Evolutionary conservation across 1,140 invertebrate genomes (phyloP).

Genomic region (Drosophila ficusphila): DNA sequence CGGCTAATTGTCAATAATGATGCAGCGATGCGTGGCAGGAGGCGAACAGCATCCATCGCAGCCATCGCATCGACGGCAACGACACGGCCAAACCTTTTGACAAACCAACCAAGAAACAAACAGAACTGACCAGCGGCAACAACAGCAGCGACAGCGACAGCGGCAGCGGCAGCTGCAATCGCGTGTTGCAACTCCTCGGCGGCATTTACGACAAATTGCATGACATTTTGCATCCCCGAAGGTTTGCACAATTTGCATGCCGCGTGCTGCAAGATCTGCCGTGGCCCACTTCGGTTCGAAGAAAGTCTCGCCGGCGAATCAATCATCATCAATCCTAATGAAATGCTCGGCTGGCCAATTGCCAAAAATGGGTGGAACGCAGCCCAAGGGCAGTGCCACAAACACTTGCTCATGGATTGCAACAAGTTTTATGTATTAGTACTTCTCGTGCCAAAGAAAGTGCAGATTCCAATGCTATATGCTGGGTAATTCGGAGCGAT

Average conservation of each 20-base stretch:
- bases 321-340: constrained; percentile 41
- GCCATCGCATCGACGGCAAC: constrained; percentile 30
- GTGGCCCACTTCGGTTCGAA: constrained; percentile 27
- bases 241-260: constrained; percentile 47
- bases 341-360: constrained; percentile 16
- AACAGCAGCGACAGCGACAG: constrained; percentile 23
- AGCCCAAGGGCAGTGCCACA: constrained; percentile 26
- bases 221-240: constrained; percentile 63
- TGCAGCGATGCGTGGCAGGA: constrained; percentile 75
- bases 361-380: constrained; percentile 28
- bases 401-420: neutral
- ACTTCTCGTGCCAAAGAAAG: constrained; percentile 14
- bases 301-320: constrained; percentile 30
- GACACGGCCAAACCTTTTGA: constrained; percentile 67
- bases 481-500: neutral
- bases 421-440: neutral
- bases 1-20: constrained; percentile 81
- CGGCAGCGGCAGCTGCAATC: constrained; percentile 47
- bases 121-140: constrained; percentile 68
- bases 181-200: constrained; percentile 63
- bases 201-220: constrained; percentile 72
- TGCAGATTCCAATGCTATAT: neutral
- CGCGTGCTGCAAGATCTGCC: constrained; percentile 19
- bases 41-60: constrained; percentile 56
- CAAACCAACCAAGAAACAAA: constrained; percentile 76